Conservation (phyloP, 2,113 vertebrate genomes). For the Psephotus haematonotus region DNA sequence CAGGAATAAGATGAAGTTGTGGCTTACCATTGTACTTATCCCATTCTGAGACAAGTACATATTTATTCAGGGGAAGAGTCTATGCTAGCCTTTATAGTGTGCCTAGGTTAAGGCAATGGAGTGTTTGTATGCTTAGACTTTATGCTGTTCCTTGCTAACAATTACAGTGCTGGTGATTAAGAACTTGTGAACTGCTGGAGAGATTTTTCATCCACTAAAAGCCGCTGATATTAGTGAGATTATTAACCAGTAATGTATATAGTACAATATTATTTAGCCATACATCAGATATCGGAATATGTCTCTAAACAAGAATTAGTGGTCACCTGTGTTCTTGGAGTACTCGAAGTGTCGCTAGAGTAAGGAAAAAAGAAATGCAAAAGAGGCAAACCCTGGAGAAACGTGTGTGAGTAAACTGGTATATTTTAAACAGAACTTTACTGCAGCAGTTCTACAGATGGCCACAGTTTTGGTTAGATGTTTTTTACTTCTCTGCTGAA, state of each 20-base stretch:
- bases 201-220: background rate
- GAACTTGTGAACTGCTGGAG: background rate
- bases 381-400: background rate
- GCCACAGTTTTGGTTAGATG: background rate
- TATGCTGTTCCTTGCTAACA: background rate
- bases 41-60: background rate
- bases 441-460: background rate
- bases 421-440: background rate
- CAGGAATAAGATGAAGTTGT: background rate
- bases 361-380: background rate
- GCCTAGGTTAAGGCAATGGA: background rate
- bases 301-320: background rate
- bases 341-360: background rate
- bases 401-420: fast-evolving
- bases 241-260: background rate
- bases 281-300: background rate
- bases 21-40: background rate
- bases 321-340: background rate
- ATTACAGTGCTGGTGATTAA: background rate
- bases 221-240: background rate
- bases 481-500: background rate
- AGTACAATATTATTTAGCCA: background rate
- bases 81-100: background rate
- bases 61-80: background rate
- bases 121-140: background rate